phyloP scores from a whole-genome alignment of 2,888 invertebrate genomes.

The Listrodromus nycthemerus region DNA sequence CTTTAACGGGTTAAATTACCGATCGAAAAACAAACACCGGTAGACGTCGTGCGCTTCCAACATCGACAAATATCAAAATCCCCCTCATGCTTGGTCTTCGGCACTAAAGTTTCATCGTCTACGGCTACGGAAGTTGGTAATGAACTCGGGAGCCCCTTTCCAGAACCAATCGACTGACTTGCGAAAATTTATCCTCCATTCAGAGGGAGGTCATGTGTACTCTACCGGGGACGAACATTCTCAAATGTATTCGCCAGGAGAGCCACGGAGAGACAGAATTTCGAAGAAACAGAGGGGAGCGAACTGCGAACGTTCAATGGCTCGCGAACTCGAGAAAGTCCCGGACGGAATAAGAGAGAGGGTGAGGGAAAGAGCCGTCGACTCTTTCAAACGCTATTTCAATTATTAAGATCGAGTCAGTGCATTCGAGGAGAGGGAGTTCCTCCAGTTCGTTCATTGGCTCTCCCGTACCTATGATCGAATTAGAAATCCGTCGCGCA shows the following conservation, averaged over 20 bases:
- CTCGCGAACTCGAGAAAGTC: conserved; percentile 10
- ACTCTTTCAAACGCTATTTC: conserved; percentile 43
- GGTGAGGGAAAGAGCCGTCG: conserved; percentile 16
- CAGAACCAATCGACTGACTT: conserved; percentile 47
- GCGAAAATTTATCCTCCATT: conserved; percentile 49
- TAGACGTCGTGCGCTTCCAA: conserved; percentile 29
- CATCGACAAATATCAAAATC: conserved; percentile 75
- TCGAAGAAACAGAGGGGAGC: background rate
- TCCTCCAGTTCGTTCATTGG: conserved; percentile 13
- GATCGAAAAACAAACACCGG: conserved; percentile 53
- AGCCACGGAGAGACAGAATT: conserved; percentile 13
- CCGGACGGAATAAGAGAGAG: background rate
- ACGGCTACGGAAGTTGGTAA: conserved; percentile 58
- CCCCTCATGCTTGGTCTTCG: conserved; percentile 56
- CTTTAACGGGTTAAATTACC: background rate
- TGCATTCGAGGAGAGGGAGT: conserved; percentile 12
- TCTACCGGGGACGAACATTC: conserved; percentile 42
- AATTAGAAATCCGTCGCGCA: conserved; percentile 30
- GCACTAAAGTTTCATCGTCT: conserved; percentile 67
- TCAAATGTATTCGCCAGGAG: conserved; percentile 28
- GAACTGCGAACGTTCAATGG: conserved; percentile 14
- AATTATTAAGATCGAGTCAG: conserved; percentile 49
- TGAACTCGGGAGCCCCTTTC: conserved; percentile 49
- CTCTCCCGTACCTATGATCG: background rate
- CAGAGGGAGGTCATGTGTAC: conserved; percentile 50